Base-by-base conservation (phyloP, 1,140 invertebrate genomes). In the Meloidogyne hapla region DNA sequence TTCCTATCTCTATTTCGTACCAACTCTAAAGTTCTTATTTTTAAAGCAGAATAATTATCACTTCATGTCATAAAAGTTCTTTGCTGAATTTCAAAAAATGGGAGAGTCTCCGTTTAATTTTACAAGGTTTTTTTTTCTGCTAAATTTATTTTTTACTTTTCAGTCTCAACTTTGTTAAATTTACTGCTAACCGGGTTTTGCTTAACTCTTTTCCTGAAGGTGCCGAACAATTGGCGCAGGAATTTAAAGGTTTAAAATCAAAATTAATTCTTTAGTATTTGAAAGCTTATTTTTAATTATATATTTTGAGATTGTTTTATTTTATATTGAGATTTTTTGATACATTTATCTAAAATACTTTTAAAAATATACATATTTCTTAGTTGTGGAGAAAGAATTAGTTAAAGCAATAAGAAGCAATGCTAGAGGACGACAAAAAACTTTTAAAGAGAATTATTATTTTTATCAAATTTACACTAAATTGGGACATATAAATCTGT, bases 401-500 rank as follows among this genome's bases (percentile, higher is more conserved):
- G 48, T 56, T 56, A 56, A 9, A n/a, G 18, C 48, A 56, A 56
- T 56, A n/a, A 56, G 48, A 56, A n/a, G 48, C 18, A 18, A n/a
- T 56, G 4, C 18, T 9, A 8, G 18, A n/a, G n/a, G 48, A n/a
- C 67, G 40, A 21, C 23, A 23, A n/a, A 63, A 73, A 10, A 33
- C 56, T 61, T 2, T 61, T 25, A 26, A n/a, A 61, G 38, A 70
- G 9, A 21, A 45, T 9, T 45, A 45, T 26, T 18, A 28, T 8
- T 56, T 73, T 23, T 72, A 69, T 56, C 18, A 38, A 15, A 77
- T 80, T 10, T 80, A 80, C 40, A 61, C 75, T 13, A 82, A 76
- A 79, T 38, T 76, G 8, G 84, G 82, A 21, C 83, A 83, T 40
- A 68, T 85, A 28, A 72, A 80, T 61, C 40, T 83, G 18, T 69